phyloP scores from a whole-genome alignment of 2,797 vertebrate genomes.

The Podarcis lilfordi region DNA sequence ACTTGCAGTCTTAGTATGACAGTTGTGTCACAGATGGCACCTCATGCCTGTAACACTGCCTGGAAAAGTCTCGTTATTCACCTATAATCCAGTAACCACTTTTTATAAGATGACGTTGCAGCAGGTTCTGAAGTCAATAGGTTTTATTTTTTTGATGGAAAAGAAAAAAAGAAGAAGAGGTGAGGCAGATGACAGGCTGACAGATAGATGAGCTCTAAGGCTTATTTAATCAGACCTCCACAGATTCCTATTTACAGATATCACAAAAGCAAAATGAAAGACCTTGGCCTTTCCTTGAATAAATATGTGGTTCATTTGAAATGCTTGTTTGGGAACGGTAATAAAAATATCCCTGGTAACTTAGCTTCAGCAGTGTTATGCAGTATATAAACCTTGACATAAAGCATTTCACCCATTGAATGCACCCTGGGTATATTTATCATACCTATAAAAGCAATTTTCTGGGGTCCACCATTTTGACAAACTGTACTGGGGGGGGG shows the following conservation, averaged over 20 bases:
- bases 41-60: constrained; percentile 1
- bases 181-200: constrained; percentile 12
- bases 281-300: constrained; percentile 39
- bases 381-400: background rate
- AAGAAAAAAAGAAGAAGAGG: background rate
- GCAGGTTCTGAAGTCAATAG: fast-evolving
- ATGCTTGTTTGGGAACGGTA: constrained; percentile 23
- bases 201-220: constrained; percentile 14
- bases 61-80: background rate
- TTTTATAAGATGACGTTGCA: constrained; percentile 1
- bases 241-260: constrained; percentile 30
- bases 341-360: constrained; percentile 16
- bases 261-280: constrained; percentile 34
- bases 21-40: constrained; percentile 12
- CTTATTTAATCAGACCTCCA: constrained; percentile 31
- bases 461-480: background rate
- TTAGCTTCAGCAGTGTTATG: background rate
- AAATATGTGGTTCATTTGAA: constrained; percentile 35
- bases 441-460: background rate
- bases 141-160: constrained; percentile 18
- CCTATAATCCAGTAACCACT: background rate
- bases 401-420: background rate
- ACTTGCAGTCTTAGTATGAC: constrained; percentile 2
- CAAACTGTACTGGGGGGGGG: background rate
- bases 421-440: background rate